Conservation (phyloP, 2,888 invertebrate species). For the Agrypnus murinus region DNA sequence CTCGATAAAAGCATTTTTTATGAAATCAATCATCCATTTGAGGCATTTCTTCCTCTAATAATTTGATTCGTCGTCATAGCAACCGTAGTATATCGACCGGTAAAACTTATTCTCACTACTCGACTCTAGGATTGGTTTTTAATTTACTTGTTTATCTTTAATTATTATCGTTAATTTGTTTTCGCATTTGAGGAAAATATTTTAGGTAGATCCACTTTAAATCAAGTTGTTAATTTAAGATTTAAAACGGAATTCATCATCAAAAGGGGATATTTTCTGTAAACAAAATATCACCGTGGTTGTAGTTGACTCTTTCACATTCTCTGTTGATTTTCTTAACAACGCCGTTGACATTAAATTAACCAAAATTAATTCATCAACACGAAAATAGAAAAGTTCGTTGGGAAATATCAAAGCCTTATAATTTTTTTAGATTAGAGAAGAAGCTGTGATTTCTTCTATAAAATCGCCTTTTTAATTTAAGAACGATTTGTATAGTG, state of each 20-base stretch:
- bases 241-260: no score
- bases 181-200: no score
- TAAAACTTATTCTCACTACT: background rate
- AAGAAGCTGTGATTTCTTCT: background rate
- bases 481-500: no score
- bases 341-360: constrained; percentile 3
- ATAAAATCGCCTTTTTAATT: no score
- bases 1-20: constrained; percentile 30
- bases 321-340: constrained; percentile 4
- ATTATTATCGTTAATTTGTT: no score
- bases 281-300: background rate
- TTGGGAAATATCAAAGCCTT: background rate
- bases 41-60: constrained; percentile 23
- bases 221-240: no score
- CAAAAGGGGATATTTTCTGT: no score
- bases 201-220: no score
- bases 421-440: background rate
- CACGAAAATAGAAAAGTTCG: background rate
- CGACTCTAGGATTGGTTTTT: background rate
- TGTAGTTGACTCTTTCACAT: background rate
- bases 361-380: constrained; percentile 8
- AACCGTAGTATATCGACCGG: constrained; percentile 27
- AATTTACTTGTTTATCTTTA: background rate
- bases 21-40: constrained; percentile 17
- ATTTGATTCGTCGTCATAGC: constrained; percentile 20